Evolutionary conservation across 2,113 vertebrate species (phyloP), one percentile per base, ranked within the genome.

Genomic region (Martes martes): DNA sequence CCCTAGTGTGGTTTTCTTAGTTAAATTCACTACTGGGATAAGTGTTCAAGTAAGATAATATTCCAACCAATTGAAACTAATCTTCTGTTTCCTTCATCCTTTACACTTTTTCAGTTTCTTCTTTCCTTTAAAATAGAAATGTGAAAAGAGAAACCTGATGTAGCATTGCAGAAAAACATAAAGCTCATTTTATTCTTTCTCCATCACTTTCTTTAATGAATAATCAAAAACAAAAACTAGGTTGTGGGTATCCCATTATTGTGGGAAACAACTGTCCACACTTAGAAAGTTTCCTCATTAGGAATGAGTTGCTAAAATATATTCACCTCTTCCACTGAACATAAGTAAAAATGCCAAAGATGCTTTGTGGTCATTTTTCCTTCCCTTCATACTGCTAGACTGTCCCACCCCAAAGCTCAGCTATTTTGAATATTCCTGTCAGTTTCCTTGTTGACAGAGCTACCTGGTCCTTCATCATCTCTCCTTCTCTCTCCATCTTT

Each of bases 11-110:
- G 36, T 91, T 88, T 94, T 31, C 57, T 93, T 10, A 24, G 39
- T 96, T 89, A 95, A 91, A 85, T 96, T 97, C 50, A 93, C 50
- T 89, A 86, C 1, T 15, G 45, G 0, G 52, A 26, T 71, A 97
- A 93, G 91, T 1, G 69, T 89, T 94, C 89, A 82, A 95, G 14
- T 57, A 24, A 89, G 45, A 86, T 96, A n/a, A 59, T 93, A 93
- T 71, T 95, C n/a, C 9, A 85, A 39, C 19, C 42, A 69, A n/a
- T 94, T 91, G 93, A 89, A 91, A 81, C 1, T 71, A 26, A 55
- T 93, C n/a, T 63, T 67, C 36, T 69, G 2, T 85, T 97, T 93
- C 16, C 31, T 92, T 89, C 28, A 2, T 91, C 9, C 24, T 67
- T 13, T 45, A 57, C 79, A 2, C 13, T 57, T 89, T 96, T 79